Evolutionary conservation across 1,140 invertebrate species (phyloP).

Genomic region (Bombus difficillimus): DNA sequence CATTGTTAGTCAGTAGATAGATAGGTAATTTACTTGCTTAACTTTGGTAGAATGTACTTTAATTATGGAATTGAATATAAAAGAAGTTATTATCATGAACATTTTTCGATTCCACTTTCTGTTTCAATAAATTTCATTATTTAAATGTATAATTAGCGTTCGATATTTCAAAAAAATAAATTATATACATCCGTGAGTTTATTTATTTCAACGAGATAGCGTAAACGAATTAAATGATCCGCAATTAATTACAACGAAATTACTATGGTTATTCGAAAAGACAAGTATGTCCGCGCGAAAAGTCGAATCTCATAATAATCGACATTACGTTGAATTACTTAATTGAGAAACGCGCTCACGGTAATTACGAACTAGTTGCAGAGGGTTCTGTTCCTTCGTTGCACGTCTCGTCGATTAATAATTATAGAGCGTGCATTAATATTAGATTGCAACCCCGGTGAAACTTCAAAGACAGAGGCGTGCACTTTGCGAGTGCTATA

Average conservation of each 20-base stretch:
- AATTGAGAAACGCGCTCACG: constrained; percentile 8
- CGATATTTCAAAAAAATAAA: too few relatives aligned
- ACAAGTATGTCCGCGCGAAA: not conserved
- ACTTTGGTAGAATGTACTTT: too few relatives aligned
- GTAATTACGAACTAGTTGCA: constrained; percentile 14
- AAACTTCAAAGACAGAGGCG: constrained; percentile 31
- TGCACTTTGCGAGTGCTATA: not conserved
- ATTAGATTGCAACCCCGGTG: constrained; percentile 15
- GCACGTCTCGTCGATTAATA: constrained; percentile 39
- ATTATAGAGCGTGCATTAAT: constrained; percentile 18
- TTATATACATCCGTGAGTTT: too few relatives aligned
- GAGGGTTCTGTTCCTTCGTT: not conserved
- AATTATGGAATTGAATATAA: too few relatives aligned
- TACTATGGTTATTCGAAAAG: not conserved
- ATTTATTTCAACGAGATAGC: too few relatives aligned
- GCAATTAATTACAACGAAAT: not conserved
- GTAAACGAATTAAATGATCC: too few relatives aligned
- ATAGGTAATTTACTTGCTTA: too few relatives aligned
- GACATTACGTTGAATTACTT: not conserved
- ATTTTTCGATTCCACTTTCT: too few relatives aligned
- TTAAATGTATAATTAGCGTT: too few relatives aligned
- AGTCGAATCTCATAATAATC: not conserved
- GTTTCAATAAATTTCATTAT: too few relatives aligned
- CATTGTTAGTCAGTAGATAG: too few relatives aligned
- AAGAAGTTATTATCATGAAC: too few relatives aligned